Conservation (phyloP, 2,888 invertebrate genomes). For the Lochmaea capreae region DNA sequence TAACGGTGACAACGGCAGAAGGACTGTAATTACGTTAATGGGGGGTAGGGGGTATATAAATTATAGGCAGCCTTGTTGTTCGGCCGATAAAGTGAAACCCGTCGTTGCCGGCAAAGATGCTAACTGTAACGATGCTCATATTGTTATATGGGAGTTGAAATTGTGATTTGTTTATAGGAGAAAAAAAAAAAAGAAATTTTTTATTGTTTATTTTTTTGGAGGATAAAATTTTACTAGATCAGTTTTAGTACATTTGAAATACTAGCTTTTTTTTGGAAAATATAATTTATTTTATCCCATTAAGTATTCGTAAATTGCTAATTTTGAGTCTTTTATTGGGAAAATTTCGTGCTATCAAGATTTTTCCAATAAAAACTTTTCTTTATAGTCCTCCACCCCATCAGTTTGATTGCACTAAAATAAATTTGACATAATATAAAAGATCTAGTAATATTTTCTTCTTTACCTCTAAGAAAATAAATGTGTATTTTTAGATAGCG, state of each 20-base stretch:
- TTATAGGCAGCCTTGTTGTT: slow-evolving; percentile 81
- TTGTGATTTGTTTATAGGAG: slow-evolving; percentile 68
- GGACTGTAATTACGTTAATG: slow-evolving; percentile 86
- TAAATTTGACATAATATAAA: not conserved
- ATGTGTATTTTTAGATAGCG: slow-evolving; percentile 49
- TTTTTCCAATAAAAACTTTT: too few species aligned
- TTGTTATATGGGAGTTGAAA: slow-evolving; percentile 91
- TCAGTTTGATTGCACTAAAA: not conserved
- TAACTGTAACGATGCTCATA: slow-evolving; percentile 87
- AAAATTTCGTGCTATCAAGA: too few species aligned
- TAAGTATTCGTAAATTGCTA: too few species aligned
- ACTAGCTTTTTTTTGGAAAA: too few species aligned
- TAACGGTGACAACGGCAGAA: slow-evolving; percentile 65
- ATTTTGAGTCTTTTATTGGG: too few species aligned
- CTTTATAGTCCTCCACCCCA: too few species aligned
- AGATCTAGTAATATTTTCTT: not conserved
- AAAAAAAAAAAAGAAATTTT: slow-evolving; percentile 5
- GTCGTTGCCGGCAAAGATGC: slow-evolving; percentile 69
- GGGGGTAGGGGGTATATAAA: slow-evolving; percentile 91
- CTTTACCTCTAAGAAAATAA: slow-evolving; percentile 26
- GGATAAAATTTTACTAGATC: slow-evolving; percentile 18
- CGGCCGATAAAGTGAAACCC: slow-evolving; percentile 67
- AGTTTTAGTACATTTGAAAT: not conserved
- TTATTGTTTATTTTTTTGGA: slow-evolving; percentile 18
- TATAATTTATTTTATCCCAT: too few species aligned